A percentile compares a stretch with the other conserved stretches of the same genome.
phyloP scores from a whole-genome alignment of 1,140 invertebrate species.

The Acyrthosiphon pisum region DNA sequence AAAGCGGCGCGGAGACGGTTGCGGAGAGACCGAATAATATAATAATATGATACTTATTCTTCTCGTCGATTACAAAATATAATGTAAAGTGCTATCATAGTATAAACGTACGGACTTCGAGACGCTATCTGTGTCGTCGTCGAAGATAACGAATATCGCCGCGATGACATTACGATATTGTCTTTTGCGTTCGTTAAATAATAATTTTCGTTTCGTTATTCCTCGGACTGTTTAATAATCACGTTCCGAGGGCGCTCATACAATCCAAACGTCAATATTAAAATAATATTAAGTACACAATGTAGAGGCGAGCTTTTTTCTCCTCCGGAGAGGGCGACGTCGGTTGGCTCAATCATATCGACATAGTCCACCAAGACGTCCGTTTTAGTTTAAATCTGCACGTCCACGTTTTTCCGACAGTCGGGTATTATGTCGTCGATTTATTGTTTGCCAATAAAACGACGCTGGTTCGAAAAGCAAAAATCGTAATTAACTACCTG shows the following conservation, averaged over 20 bases:
- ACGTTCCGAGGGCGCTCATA: neutral
- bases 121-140: neutral
- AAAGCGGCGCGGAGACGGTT: neutral
- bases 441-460: too few species aligned
- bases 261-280: constrained; percentile 29
- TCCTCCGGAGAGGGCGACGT: neutral
- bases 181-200: neutral
- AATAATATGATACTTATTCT: too few species aligned
- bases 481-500: too few species aligned
- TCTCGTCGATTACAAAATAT: too few species aligned
- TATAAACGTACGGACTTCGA: neutral
- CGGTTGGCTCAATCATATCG: neutral
- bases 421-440: neutral
- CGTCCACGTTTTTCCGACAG: neutral
- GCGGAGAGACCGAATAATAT: neutral
- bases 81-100: too few species aligned
- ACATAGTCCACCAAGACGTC: neutral
- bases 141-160: neutral
- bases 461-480: too few species aligned
- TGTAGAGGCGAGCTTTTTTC: neutral
- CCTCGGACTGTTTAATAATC: constrained; percentile 10
- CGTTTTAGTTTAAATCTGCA: neutral
- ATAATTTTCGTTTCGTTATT: neutral
- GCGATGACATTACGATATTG: neutral
- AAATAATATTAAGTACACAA: neutral